Evolutionary conservation across 2,888 invertebrate genomes (phyloP), one percentile per base, ranked within the genome.

Genomic region (Stegana nigrithorax): DNA sequence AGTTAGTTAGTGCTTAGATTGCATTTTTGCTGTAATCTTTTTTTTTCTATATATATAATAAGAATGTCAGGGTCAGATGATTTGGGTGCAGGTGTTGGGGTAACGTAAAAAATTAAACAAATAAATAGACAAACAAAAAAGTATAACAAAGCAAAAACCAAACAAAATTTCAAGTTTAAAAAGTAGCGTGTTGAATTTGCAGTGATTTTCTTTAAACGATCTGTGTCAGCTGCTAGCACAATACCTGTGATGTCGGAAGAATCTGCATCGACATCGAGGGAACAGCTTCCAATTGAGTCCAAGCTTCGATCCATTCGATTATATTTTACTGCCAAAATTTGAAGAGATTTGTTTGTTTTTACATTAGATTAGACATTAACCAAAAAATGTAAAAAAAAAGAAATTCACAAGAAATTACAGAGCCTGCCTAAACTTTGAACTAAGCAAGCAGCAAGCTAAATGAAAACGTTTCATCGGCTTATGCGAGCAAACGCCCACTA

Each of bases 241-340:
- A 73, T 91, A 91, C 91, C 91, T 91, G 91, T 90, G 80, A 91
- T 89, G 80, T 91, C 91, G 66, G 90, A 90, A 81, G 91, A 90
- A 86, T 81, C 86, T 63, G 91, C 91, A 81, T 94, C 93, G 85
- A 93, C 92, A 86, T 94, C 94, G 81, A 94, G 87, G 73, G 94
- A 94, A 87, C 94, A 94, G 87, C 92, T 92, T 78, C 94, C 94
- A 80, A 94, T 94, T 62, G 94, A 94, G 86, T 94, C 94, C 86
- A 92, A 89, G 25, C 92, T 92, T 73, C 90, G 89, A 87, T 92
- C 92, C 92, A 92, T 92, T 67, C 58, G 74, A 89, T 87, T 6
- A 53, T n/a, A n/a, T n/a, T n/a, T n/a, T n/a, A n/a, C n/a, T n/a
- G n/a, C n/a, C n/a, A n/a, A n/a, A n/a, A n/a, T n/a, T n/a, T n/a